Evolutionary conservation across 2,888 invertebrate species (phyloP), one percentile per base, ranked within the genome.

Genomic region (Calameuta pallipes): DNA sequence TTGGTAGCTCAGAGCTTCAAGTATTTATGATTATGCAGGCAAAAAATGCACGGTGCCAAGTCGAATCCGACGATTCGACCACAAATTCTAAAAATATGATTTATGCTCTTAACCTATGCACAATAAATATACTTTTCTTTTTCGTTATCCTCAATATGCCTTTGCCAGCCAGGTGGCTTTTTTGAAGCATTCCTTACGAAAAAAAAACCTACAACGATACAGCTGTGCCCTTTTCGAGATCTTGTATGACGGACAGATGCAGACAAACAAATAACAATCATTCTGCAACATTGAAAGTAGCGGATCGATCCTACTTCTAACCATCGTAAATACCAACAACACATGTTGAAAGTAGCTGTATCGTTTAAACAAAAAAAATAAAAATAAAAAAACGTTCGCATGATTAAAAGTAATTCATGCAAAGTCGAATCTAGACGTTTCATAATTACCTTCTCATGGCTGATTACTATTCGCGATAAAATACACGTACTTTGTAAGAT

Each of bases 21-120:
- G 77, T 71, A 56, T 56, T 56, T 56, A 35, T 33, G 78, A 71
- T 69, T 74, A 74, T 78, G 77, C 76, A n/a, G 70, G 76, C 68
- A 76, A 80, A 81, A 56, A 80, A 80, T 82, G 78, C 81, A 79
- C 34, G 23, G 37, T 74, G 36, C n/a, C 30, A 34, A 35, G 74
- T 36, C 74, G 34, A 74, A 74, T n/a, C 11, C 30, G 35, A 23
- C 11, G 56, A 56, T 56, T 56, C 56, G 56, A 56, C 23, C 23
- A 56, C 56, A 56, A 34, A 31, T 30, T 36, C 35, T 74, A 37
- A 74, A 37, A 74, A 74, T 36, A 74, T 74, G 36, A n/a, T 36
- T 31, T 74, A 34, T 34, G 36, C 74, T 37, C 23, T 36, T 36
- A 56, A 56, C 56, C 23, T 56, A 56, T 56, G 56, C 15, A 33